Conservation (phyloP, 2,888 invertebrate species). For the Melipona beecheii region DNA sequence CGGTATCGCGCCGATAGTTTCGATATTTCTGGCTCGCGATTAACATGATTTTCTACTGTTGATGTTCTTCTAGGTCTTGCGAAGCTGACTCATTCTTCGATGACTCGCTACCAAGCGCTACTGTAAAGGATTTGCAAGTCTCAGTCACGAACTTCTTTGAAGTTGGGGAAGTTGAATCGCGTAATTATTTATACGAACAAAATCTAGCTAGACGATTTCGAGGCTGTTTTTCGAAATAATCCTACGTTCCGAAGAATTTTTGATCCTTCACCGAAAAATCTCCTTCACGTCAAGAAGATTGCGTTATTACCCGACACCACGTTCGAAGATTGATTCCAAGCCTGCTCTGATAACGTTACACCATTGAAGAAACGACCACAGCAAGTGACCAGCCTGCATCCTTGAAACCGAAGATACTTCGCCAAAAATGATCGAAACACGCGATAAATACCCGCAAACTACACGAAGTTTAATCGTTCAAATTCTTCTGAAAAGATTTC, state of each 20-base stretch:
- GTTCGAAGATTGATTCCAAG: conserved; percentile 19
- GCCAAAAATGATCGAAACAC: background rate
- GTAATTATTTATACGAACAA: too few relatives aligned
- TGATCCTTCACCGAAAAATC: background rate
- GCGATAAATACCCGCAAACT: background rate
- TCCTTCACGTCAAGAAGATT: conserved; percentile 29
- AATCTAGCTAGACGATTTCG: too few relatives aligned
- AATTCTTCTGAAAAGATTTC: conserved; percentile 11
- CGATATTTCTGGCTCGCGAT: conserved; percentile 12
- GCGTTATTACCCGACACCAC: too few relatives aligned
- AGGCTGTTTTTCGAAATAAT: too few relatives aligned
- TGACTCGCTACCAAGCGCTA: background rate
- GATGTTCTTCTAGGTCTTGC: conserved; percentile 61
- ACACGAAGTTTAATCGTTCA: background rate
- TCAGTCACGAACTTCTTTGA: background rate
- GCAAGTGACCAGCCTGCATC: background rate
- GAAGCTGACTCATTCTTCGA: background rate
- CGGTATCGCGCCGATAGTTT: background rate
- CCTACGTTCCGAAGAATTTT: conserved; percentile 37
- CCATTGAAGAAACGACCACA: background rate
- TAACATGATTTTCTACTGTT: conserved; percentile 57
- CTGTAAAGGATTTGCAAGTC: background rate
- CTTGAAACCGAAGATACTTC: background rate
- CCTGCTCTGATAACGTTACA: background rate
- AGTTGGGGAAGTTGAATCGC: too few relatives aligned